These are phyloP conservation scores for Atta colombica DNA, from an alignment of 1,140 invertebrate genomes.

Conservation along the genomic window DNA sequence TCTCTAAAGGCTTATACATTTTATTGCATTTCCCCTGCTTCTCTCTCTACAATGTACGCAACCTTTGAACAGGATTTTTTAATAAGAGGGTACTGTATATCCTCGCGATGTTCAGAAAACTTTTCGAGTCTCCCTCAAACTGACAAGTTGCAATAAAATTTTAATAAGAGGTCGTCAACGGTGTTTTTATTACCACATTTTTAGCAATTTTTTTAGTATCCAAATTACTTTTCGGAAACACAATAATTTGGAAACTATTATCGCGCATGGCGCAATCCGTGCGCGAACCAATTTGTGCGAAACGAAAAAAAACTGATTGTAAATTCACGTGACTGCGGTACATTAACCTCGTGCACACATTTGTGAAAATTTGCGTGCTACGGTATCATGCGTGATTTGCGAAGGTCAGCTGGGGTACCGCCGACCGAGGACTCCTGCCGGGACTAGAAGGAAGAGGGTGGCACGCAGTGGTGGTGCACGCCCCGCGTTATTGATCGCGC, in stretches of 20 bases:
- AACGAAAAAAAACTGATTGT: not conserved
- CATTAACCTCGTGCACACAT: not conserved
- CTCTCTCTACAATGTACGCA: not conserved
- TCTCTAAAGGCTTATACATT: conserved; percentile 27
- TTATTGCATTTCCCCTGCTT: not conserved
- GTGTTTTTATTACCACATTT: not conserved
- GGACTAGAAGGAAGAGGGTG: conserved; percentile 79
- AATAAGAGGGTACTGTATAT: not conserved
- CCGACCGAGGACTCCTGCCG: conserved; percentile 64
- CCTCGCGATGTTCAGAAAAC: not conserved
- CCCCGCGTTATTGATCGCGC: conserved; percentile 84
- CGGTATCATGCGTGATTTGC: conserved; percentile 30
- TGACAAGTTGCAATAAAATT: not conserved
- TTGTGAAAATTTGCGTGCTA: conserved; percentile 21
- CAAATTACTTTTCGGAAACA: not conserved
- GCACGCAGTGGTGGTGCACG: conserved; percentile 79
- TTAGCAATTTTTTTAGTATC: not conserved
- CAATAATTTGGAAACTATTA: not conserved
- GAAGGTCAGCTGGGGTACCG: conserved; percentile 70
- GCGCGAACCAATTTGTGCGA: not conserved
- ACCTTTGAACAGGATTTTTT: not conserved
- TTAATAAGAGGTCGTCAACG: not conserved
- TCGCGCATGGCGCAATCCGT: not conserved
- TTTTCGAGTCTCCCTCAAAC: not conserved
- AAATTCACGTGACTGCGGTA: not conserved